Evolutionary conservation across 2,888 invertebrate species (phyloP).

Genomic region (Seira musarum): DNA sequence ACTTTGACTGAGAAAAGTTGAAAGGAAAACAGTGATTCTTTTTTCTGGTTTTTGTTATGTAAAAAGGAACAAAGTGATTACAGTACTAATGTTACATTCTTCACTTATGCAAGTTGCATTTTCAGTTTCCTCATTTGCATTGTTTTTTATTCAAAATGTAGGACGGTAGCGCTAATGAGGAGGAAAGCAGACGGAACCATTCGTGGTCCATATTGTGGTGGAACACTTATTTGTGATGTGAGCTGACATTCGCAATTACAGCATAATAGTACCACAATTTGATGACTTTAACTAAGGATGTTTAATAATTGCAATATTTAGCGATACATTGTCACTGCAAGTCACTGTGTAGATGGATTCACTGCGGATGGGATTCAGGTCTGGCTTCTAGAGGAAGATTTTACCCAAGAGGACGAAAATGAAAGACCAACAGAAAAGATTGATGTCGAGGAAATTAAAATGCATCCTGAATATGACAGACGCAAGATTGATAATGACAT

Average conservation of each 20-base stretch:
- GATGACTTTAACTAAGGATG: not conserved
- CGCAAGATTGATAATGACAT: conserved; percentile 61
- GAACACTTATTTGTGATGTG: conserved; percentile 45
- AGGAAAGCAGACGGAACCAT: conserved; percentile 36
- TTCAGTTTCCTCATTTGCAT: not conserved
- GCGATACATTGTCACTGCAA: conserved; percentile 33
- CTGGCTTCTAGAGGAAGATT: conserved; percentile 56
- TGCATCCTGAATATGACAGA: conserved; percentile 54
- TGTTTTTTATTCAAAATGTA: not conserved
- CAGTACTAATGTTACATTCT: not conserved
- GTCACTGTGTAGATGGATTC: conserved; percentile 53
- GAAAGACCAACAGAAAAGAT: conserved; percentile 26
- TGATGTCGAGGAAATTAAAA: conserved; percentile 51
- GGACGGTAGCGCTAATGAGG: conserved; percentile 46
- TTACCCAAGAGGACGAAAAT: conserved; percentile 41
- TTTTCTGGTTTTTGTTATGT: not conserved
- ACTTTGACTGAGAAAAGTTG: not conserved
- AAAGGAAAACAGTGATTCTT: conserved; percentile 6
- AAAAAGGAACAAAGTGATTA: conserved; percentile 5
- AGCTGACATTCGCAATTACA: not conserved
- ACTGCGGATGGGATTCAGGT: conserved; percentile 52
- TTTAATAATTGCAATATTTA: not conserved
- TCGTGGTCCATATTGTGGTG: conserved; percentile 43
- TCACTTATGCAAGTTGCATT: not conserved
- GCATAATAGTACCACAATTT: not conserved